Conservation (phyloP, 92 coral and sea anemone genomes). For the Pocillopora meandrina region DNA sequence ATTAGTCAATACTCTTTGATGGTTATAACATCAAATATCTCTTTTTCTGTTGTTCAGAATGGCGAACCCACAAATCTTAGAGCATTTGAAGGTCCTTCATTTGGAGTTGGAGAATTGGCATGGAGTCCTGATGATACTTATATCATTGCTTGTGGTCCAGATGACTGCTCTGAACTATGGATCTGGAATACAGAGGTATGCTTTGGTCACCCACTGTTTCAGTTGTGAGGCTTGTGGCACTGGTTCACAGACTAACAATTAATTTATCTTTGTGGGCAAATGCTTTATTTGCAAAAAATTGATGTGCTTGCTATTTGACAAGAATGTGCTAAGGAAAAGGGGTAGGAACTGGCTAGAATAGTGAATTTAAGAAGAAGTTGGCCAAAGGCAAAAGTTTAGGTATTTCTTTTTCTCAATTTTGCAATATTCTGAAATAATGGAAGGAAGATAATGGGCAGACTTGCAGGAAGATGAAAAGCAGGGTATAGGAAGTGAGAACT, state of each 20-base stretch:
- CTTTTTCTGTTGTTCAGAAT: conserved; percentile 47
- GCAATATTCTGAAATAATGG: too few species aligned
- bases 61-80: conserved; percentile 73
- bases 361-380: too few species aligned
- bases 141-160: conserved; percentile 98
- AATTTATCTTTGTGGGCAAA: neutral
- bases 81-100: conserved; percentile 90
- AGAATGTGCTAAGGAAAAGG: too few species aligned
- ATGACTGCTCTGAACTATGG: conserved; percentile 97
- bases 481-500: too few species aligned
- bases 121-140: conserved; percentile 98
- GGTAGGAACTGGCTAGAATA: too few species aligned
- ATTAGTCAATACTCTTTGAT: too few species aligned
- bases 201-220: neutral
- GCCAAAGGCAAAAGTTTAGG: too few species aligned
- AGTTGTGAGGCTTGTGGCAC: neutral
- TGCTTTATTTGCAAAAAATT: too few species aligned
- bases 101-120: conserved; percentile 83
- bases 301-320: too few species aligned
- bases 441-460: too few species aligned
- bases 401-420: too few species aligned
- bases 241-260: neutral
- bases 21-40: neutral
- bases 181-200: conserved; percentile 96
- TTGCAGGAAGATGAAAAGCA: too few species aligned